Base-by-base conservation (phyloP, 1,140 invertebrate genomes). In the Bombus breviceps region DNA sequence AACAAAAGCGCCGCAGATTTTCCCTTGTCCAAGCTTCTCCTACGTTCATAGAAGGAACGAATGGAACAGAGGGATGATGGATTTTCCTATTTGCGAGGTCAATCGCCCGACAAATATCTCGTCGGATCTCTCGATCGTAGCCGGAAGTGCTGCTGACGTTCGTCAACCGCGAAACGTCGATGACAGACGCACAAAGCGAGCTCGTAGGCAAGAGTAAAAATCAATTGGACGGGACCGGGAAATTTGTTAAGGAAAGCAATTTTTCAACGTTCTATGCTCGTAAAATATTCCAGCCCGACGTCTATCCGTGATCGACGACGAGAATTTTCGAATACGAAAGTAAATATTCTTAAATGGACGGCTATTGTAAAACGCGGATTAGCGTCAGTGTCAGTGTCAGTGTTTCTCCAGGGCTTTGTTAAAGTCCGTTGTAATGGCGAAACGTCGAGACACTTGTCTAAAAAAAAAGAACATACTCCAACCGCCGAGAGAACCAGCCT, bases 121-220 rank as follows among this genome's bases (percentile, higher is more conserved):
- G 28, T 6, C 43, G 64, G 41, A 78, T 71, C 74, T 69, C 75
- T 71, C 82, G 64, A 69, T 84, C 82, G 82, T 18, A 59, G 15
- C 75, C 66, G 82, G 53, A 69, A 71, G 47, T 71, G 82, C 34
- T 25, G 8, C 28, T 72, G 82, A 84, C 82, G 66, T 79, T 84
- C 82, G 82, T 78, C 82, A 78, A 83, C 43, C 82, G 75, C 34
- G 39, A 69, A 72, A 59, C 57, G 13, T 39, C 39, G 10, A 18
- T 79, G 82, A 84, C 82, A 69, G 75, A 79, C 64, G 64, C 53
- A 62, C 53, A 79, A 84, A 77, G 43, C 64, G n/a, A 13, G 39
- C 25, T 39, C 41, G 34, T 18, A 41, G 34, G 59, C 59, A 34
- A 32, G 41, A 59, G 75, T 15, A 72, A 74, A 84, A 84, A 84